Evolutionary conservation across 2,113 vertebrate genomes (phyloP), one percentile per base, ranked within the genome.

Genomic region (Montifringilla adamsi): DNA sequence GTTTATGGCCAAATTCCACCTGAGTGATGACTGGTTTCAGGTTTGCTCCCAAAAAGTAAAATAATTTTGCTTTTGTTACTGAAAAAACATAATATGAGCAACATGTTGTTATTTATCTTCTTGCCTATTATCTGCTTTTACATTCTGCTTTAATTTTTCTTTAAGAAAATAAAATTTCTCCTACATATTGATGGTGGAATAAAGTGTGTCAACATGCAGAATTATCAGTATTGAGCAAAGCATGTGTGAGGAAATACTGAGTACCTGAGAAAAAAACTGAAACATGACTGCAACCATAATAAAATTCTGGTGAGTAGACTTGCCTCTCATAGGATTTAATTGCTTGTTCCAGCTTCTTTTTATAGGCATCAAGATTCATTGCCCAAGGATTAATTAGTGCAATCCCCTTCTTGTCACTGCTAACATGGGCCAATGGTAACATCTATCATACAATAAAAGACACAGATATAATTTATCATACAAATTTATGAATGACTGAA

Each of bases 241-340:
- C 7, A 49, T 30, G 7, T 30, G 24, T 49, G 6, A 82, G 30
- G 15, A 59, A 59, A 69, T 39, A 79, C 4, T 4, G 6, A 64
- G 28, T 69, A 73, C 5, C 1, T 46, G 49, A 72, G 63, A 63
- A 93, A 94, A 86, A 74, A 15, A 41, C 5, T 37, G 5, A 89
- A 87, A 68, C 50, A 35, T 66, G 22, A 83, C 31, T 30, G 46
- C 15, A 87, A 83, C 63, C n/a, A 46, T 52, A 8, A 79, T 50
- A 84, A 44, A 87, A 58, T 93, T 87, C 46, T 82, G 9, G 35
- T 50, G 8, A 93, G 47, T 31, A 89, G 37, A 97, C 98, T 98
- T 95, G 97, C 98, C 97, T 98, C 97, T 98, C 96, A 89, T 98
- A 99, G 60, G 86, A 96, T 83, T 95, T 96, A 91, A 99, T 95